Base-by-base conservation (phyloP, 2,113 vertebrate species). In the Girardinichthys multiradiatus region DNA sequence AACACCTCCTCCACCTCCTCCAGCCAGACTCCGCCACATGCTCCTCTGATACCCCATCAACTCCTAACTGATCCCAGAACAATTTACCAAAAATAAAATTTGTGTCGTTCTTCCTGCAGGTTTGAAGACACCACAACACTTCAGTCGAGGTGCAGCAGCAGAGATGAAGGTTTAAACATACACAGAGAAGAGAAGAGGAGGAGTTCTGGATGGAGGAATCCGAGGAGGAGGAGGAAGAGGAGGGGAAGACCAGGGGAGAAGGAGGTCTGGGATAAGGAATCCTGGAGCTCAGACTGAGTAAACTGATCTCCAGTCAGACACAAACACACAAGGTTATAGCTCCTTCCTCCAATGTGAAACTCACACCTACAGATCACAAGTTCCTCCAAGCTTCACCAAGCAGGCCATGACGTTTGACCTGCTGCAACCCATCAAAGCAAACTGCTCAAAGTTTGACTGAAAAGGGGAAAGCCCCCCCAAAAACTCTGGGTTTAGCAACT, bases 11-110 rank as follows among this genome's bases (percentile, higher is more conserved):
- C 69, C 71, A 13, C 27, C 60, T 15, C 15, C 42, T 45, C 42
- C 42, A 5, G 42, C 15, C 74, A 66, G 64, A 33, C 70, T 72
- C 28, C 57, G 29, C 82, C 86, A 74, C 57, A 72, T 0, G 30
- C 37, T 68, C 81, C 79, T 86, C 79, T 77, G 83, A 45, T 80
- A 82, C 13, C 83, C 84, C 86, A 88, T 88, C 73, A 4, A 4
- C 42, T 27, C 74, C 8, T 1, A 30, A 8, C 31, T 0, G 9
- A 24, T 7, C 48, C 33, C 10, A 0, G 3, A 48, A 27, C 28
- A 21, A 4, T 2, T 13, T 9, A 10, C 10, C 21, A 17, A 27
- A 57, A 61, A 13, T 21, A 45, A n/a, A n/a, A n/a, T n/a, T n/a
- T n/a, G n/a, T 4, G 2, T 11, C 9, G 54, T 30, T 27, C 63